phyloP scores from a whole-genome alignment of 2,113 vertebrate genomes.

The Rhinolophus sinicus region DNA sequence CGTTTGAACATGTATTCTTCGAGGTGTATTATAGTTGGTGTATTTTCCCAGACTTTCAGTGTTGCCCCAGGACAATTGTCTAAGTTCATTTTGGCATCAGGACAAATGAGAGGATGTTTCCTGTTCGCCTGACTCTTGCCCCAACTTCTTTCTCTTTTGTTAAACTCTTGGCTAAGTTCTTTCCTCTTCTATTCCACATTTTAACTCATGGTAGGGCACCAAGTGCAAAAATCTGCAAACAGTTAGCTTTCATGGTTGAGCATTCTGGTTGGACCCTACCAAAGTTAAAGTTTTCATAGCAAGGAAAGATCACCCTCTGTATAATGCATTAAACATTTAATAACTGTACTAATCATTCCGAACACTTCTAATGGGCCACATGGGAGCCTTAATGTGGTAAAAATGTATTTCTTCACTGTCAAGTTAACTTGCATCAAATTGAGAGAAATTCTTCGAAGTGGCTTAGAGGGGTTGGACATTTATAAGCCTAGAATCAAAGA shows the following conservation, averaged over 20 bases:
- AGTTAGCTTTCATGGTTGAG: conserved; percentile 76
- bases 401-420: conserved; percentile 72
- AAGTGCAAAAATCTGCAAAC: conserved; percentile 76
- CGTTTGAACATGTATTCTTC: conserved; percentile 22
- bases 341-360: conserved; percentile 73
- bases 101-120: conserved; percentile 79
- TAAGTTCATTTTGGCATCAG: conserved; percentile 76
- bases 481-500: conserved; percentile 64
- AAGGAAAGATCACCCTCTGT: conserved; percentile 63
- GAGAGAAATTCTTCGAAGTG: conserved; percentile 71
- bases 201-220: conserved; percentile 72
- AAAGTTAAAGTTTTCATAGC: conserved; percentile 69
- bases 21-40: conserved; percentile 69
- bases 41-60: conserved; percentile 61
- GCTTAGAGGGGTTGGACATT: conserved; percentile 46
- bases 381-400: conserved; percentile 77
- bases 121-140: conserved; percentile 77
- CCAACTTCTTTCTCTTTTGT: conserved; percentile 66
- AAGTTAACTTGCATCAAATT: conserved; percentile 71
- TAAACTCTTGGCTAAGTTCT: conserved; percentile 73
- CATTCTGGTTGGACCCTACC: conserved; percentile 55
- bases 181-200: conserved; percentile 68
- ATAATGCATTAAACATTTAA: conserved; percentile 79
- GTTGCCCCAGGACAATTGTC: conserved; percentile 60
- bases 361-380: conserved; percentile 76